phyloP scores from a whole-genome alignment of 2,888 invertebrate species.

The Resseliella maxima region DNA sequence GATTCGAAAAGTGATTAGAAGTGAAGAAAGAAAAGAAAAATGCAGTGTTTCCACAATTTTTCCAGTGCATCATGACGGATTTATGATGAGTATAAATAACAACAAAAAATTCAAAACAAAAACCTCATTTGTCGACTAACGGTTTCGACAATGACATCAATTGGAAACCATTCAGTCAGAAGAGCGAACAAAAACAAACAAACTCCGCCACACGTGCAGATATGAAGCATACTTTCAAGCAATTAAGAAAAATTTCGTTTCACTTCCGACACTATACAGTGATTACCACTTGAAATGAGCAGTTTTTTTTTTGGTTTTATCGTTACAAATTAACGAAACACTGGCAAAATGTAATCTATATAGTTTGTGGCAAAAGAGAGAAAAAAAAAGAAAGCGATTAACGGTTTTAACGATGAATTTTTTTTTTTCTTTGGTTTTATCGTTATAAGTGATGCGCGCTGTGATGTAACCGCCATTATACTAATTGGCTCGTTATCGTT shows the following conservation, averaged over 20 bases:
- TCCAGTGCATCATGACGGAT: not conserved
- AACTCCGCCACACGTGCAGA: not conserved
- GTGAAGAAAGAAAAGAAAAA: not conserved
- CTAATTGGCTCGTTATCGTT: constrained; percentile 26
- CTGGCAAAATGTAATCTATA: not conserved
- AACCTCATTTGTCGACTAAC: not conserved
- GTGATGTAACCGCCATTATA: constrained; percentile 14
- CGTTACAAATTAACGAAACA: not conserved
- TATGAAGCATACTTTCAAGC: not conserved
- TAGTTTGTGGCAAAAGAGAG: not conserved
- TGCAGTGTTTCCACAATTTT: not conserved
- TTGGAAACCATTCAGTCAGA: not conserved
- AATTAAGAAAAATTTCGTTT: not conserved
- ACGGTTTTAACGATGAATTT: not conserved
- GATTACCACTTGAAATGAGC: not conserved
- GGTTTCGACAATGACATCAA: constrained; percentile 10
- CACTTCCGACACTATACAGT: constrained; percentile 21
- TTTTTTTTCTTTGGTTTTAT: not conserved
- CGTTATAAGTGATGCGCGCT: not conserved
- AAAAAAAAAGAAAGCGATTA: constrained; percentile 39
- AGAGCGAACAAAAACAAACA: not conserved
- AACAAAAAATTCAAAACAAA: not conserved
- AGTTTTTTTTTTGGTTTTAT: not conserved
- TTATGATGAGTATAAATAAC: not conserved
- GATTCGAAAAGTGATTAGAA: not conserved